Evolutionary conservation across 2,888 invertebrate genomes (phyloP).

Genomic region (Ernsta delagoae): DNA sequence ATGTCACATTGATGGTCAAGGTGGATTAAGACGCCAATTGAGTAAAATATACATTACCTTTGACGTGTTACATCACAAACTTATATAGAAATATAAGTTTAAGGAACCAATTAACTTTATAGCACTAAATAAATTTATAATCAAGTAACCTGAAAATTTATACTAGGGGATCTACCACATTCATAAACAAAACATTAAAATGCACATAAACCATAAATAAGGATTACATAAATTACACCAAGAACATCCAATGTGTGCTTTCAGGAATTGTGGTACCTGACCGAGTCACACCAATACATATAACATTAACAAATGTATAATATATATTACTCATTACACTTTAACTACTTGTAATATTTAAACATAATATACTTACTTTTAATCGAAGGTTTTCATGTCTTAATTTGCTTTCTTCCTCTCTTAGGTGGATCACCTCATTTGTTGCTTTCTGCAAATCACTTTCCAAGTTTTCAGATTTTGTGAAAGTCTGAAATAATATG

Average conservation of each 20-base stretch:
- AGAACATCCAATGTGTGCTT: slow-evolving; percentile 28
- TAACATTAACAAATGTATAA: slow-evolving; percentile 23
- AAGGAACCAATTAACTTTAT: neutral
- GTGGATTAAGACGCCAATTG: neutral
- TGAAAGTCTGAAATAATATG: slow-evolving; percentile 64
- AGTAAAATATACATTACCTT: slow-evolving; percentile 14
- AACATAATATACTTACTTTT: slow-evolving; percentile 85
- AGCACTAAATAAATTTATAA: neutral
- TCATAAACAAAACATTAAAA: slow-evolving; percentile 30
- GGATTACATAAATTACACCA: slow-evolving; percentile 26
- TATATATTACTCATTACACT: slow-evolving; percentile 19
- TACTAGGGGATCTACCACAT: slow-evolving; percentile 28
- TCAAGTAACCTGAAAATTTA: slow-evolving; percentile 7
- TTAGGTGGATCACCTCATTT: slow-evolving; percentile 90
- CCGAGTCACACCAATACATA: slow-evolving; percentile 33
- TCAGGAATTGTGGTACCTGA: slow-evolving; percentile 37
- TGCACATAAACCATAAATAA: slow-evolving; percentile 27
- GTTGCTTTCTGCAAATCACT: slow-evolving; percentile 87
- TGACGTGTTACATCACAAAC: neutral
- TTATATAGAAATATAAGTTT: neutral
- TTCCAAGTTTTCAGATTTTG: slow-evolving; percentile 73
- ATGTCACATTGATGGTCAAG: neutral
- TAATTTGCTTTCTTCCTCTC: slow-evolving; percentile 91
- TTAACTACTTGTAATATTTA: slow-evolving; percentile 10
- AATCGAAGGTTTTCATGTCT: slow-evolving; percentile 94